Conservation (phyloP, 2,888 invertebrate species). For the Eristalis tenax region DNA sequence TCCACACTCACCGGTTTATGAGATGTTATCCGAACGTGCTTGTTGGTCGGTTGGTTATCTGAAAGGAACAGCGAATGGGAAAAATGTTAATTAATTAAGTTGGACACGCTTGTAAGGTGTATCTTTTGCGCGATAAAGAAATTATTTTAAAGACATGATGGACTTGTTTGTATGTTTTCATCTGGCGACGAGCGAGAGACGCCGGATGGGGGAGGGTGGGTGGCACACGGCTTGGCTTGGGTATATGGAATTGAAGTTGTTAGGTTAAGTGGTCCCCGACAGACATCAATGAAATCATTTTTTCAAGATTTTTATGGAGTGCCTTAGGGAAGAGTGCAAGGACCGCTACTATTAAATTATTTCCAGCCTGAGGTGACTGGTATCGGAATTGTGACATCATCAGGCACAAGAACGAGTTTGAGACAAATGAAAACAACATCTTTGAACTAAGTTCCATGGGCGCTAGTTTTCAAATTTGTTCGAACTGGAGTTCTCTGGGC, state of each 20-base stretch:
- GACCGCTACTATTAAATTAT: neutral
- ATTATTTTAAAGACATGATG: neutral
- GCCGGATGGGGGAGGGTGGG: neutral
- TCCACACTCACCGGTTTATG: conserved; percentile 64
- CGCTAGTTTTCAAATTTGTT: no score
- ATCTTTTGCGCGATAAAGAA: neutral
- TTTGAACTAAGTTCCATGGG: no score
- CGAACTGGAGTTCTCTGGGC: no score
- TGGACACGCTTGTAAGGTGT: conserved; percentile 30
- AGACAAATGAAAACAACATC: no score
- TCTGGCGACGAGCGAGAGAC: neutral
- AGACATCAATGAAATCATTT: neutral
- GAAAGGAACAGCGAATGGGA: conserved; percentile 43
- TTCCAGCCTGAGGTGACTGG: neutral
- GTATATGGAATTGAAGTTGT: neutral
- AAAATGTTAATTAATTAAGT: conserved; percentile 64
- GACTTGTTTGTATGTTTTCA: conserved; percentile 9
- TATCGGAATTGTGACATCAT: no score
- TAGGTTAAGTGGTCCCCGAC: neutral
- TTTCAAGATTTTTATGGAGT: neutral
- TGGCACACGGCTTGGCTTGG: neutral
- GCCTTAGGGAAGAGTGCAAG: neutral
- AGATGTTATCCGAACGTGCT: conserved; percentile 66
- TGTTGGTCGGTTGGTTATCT: conserved; percentile 53
- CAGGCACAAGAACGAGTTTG: no score